Percentiles rank a stretch among this genome's conserved stretches.
Conservation (phyloP, 2,113 vertebrate genomes). For the Burhinus oedicnemus region DNA sequence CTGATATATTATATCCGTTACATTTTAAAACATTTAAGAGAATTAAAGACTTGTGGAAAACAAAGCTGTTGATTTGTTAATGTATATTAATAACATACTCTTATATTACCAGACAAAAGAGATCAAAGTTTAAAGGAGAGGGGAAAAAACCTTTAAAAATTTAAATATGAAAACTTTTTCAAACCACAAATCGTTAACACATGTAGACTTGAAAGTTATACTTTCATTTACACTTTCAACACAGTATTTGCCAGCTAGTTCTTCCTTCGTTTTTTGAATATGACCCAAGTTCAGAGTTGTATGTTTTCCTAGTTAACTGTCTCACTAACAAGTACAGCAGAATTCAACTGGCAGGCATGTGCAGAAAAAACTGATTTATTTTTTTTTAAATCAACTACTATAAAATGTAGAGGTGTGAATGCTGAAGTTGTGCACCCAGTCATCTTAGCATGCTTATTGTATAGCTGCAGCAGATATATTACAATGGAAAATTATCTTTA, state of each 20-base stretch:
- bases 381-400: neutral
- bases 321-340: neutral
- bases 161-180: constrained; percentile 54
- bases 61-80: constrained; percentile 37
- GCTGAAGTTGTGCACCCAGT: neutral
- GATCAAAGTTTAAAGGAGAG: neutral
- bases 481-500: neutral
- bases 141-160: neutral
- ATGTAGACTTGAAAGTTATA: constrained; percentile 34
- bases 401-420: neutral
- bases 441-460: neutral
- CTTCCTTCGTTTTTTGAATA: constrained; percentile 57
- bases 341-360: neutral
- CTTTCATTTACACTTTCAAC: constrained; percentile 59
- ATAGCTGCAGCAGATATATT: neutral
- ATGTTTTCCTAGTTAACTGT: neutral
- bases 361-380: neutral
- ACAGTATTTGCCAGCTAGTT: constrained; percentile 45
- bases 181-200: constrained; percentile 66
- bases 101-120: neutral
- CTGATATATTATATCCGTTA: neutral
- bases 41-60: constrained; percentile 22
- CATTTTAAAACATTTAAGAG: neutral
- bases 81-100: neutral
- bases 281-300: neutral